Base-by-base conservation (phyloP, 1,140 invertebrate genomes). In the Drosophila repleta region DNA sequence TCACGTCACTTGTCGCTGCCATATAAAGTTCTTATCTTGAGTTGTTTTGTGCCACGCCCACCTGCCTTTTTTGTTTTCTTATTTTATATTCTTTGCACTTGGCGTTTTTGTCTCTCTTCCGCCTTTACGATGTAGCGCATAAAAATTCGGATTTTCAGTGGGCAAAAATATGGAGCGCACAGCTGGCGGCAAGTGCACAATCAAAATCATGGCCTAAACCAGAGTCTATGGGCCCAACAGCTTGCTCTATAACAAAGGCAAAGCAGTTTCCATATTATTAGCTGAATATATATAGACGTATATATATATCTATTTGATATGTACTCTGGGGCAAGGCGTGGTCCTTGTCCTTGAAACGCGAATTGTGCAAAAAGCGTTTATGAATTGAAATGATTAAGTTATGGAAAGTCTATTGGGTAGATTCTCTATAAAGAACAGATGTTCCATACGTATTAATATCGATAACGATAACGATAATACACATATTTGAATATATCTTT, bases 1-100 rank as follows among this genome's bases (percentile, higher is more conserved):
- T 68, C 35, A 62, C 71, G 35, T 77, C 83, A 82, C 78, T 82
- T 87, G 78, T 87, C 83, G 70, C 64, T 75, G 70, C 63, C 51
- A 45, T 49, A 60, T 68, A 70, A 78, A 60, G 76, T 84, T 71
- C 66, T 73, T 66, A 79, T 80, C 73, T 76, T 56, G 17, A n/a
- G n/a, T 62, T 52, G 35, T 5, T 57, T 35, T 35, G 51, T 18
- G 45, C 24, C 55, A 51, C 55, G 53, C 43, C 64, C 17, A 49
- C 17, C 48, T 35, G 11, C 37, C 15, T 32, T 11, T 18, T 52
- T 11, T 15, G 18, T 32, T 20, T 21, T 11, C 15, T 32, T 61
- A 39, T 26, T 49, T 63, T 72, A 67, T 60, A 15, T 18, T 48
- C 39, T 48, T 53, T 67, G 48, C 69, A 72, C 55, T 46, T 61